Evolutionary conservation across 2,888 invertebrate species (phyloP).

Genomic region (Nysson spinosus): DNA sequence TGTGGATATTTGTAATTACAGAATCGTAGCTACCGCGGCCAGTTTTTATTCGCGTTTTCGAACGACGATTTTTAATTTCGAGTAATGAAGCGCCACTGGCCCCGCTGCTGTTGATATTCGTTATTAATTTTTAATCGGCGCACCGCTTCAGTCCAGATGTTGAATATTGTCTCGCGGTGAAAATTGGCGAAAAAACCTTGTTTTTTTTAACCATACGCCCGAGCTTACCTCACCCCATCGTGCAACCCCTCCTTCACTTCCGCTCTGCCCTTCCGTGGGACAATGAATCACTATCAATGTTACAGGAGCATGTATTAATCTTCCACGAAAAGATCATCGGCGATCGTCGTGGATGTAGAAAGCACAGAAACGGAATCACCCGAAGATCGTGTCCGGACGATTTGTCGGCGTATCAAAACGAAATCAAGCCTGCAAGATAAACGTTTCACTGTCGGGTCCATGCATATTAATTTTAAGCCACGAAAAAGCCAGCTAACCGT

Average conservation of each 20-base stretch:
- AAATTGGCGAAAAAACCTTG: constrained; percentile 48
- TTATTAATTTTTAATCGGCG: constrained; percentile 75
- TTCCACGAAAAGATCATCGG: too few relatives aligned
- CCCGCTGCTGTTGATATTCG: constrained; percentile 73
- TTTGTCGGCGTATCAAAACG: constrained; percentile 76
- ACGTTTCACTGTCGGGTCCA: constrained; percentile 73
- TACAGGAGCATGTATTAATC: too few relatives aligned
- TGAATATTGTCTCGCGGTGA: constrained; percentile 61
- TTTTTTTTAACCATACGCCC: constrained; percentile 34
- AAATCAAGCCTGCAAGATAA: constrained; percentile 76
- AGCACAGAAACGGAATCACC: too few relatives aligned
- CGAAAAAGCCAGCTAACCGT: constrained; percentile 69
- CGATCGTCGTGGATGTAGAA: too few relatives aligned
- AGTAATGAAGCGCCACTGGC: constrained; percentile 69
- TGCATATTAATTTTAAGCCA: constrained; percentile 77
- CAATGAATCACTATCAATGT: too few relatives aligned
- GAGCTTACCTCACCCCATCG: not conserved
- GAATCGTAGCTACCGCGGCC: constrained; percentile 59
- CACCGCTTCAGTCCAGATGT: constrained; percentile 58
- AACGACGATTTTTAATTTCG: constrained; percentile 72
- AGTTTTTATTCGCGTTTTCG: constrained; percentile 67
- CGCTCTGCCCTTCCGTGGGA: not conserved
- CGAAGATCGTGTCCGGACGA: constrained; percentile 56
- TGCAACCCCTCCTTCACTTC: too few relatives aligned
- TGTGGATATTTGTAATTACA: constrained; percentile 75